Percentiles rank a stretch among this genome's conserved stretches.
phyloP scores from a whole-genome alignment of 2,888 invertebrate species.

The Mythimna pallens region DNA sequence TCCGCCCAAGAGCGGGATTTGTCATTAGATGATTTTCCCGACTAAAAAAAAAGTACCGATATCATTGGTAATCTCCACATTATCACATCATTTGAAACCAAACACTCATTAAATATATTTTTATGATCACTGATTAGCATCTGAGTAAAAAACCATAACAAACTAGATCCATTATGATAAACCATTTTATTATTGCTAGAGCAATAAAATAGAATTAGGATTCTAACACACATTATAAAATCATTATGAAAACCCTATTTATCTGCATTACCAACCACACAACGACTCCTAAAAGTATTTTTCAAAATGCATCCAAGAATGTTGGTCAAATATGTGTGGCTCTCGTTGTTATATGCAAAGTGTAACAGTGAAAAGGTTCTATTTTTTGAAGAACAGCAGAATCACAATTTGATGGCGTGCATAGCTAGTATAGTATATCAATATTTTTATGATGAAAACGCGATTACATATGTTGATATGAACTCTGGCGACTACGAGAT shows the following conservation, averaged over 20 bases:
- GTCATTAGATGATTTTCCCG: no score
- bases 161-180: conserved; percentile 6
- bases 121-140: neutral
- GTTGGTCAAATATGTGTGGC: conserved; percentile 42
- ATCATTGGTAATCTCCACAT: neutral
- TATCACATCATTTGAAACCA: neutral
- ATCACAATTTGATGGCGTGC: neutral
- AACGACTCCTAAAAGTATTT: neutral
- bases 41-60: no score
- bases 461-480: conserved; percentile 10
- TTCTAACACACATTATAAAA: neutral
- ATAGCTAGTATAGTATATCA: neutral
- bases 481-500: conserved; percentile 37
- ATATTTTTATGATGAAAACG: neutral
- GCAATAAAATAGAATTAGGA: neutral
- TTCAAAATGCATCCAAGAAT: conserved; percentile 33
- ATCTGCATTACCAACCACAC: neutral
- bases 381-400: conserved; percentile 1
- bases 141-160: neutral
- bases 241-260: neutral
- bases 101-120: neutral
- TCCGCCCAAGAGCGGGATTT: no score
- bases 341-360: conserved; percentile 20
- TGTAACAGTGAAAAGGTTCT: conserved; percentile 1
- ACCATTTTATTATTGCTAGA: neutral